Evolutionary conservation across 2,113 vertebrate species (phyloP), one percentile per base, ranked within the genome.

Genomic region (Lethenteron reissneri): DNA sequence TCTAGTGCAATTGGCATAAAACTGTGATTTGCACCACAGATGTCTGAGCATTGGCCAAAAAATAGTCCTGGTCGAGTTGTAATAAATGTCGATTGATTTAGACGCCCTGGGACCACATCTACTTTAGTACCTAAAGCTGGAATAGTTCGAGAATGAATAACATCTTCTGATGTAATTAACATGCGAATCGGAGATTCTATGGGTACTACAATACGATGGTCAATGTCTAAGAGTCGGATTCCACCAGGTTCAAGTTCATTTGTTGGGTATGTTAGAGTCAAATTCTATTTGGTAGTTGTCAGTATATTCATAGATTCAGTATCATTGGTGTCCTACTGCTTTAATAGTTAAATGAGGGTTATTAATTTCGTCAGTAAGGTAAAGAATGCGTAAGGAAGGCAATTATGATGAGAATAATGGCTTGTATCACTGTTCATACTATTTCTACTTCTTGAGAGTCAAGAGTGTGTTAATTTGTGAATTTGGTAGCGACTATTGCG

Each of bases 41-140:
- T 78, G 73, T 78, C 76, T 2, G 77, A 78, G 25, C 77, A 78
- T 60, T 78, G 77, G 1, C 75, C 77, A 11, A 72, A 76, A 12
- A 59, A 78, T 0, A 76, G 69, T 2, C 77, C 73, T 0, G 74
- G 77, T 2, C 70, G 77, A 1, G 75, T 70, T 2, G 73, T 14
- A 3, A 72, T 75, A 7, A 78, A 76, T 2, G 78, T 62, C n/a
- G 72, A 57, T 76, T 78, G 75, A 13, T 78, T 78, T 11, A 78
- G 12, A 1, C 73, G 77, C 4, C 74, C 76, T 25, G 77, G 75
- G 2, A 77, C 60, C 2, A 75, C 76, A 5, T 76, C 77, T 17
- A 76, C 70, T 76, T 77, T 78, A 3, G 76, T 14, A 0, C 76
- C 75, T 4, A 78, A 21, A 1, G 77, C 1, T 0, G 77, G 78